Evolutionary conservation across 2,797 vertebrate species (phyloP).

Genomic region (Schizopygopsis malacanthus): DNA sequence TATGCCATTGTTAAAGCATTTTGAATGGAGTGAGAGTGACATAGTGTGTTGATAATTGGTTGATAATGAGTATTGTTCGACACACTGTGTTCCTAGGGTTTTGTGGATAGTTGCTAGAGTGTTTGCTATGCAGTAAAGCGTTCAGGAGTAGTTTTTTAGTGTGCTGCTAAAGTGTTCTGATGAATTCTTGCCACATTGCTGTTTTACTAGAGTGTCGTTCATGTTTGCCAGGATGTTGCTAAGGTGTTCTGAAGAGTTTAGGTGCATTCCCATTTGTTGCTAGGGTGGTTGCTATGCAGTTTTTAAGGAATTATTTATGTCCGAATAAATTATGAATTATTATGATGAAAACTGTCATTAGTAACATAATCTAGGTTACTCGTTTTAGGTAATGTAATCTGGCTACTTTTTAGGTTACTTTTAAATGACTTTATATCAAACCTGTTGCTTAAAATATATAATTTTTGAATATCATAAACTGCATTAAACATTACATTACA

Average conservation of each 20-base stretch:
- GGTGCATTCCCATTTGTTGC: not conserved
- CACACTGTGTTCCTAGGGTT: not conserved
- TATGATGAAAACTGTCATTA: too few relatives aligned
- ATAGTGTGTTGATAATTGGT: constrained; percentile 16
- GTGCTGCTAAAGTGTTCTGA: not conserved
- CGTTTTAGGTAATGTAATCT: too few relatives aligned
- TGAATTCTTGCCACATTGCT: not conserved
- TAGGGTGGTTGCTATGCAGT: not conserved
- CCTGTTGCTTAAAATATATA: too few relatives aligned
- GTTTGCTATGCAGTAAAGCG: not conserved
- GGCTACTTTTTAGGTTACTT: too few relatives aligned
- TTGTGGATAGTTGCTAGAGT: not conserved
- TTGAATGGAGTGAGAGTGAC: not conserved
- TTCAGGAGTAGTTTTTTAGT: too few relatives aligned
- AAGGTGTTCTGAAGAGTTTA: not conserved
- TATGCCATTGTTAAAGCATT: not conserved
- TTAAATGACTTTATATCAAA: too few relatives aligned
- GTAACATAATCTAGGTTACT: too few relatives aligned
- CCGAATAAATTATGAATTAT: too few relatives aligned
- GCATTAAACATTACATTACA: too few relatives aligned
- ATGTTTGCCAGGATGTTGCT: not conserved
- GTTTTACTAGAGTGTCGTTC: not conserved
- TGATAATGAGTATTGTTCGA: constrained; percentile 48
- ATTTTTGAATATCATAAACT: too few relatives aligned
- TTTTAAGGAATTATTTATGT: not conserved